Conservation (phyloP, 2,888 invertebrate species). For the Yponomeuta evonymella region DNA sequence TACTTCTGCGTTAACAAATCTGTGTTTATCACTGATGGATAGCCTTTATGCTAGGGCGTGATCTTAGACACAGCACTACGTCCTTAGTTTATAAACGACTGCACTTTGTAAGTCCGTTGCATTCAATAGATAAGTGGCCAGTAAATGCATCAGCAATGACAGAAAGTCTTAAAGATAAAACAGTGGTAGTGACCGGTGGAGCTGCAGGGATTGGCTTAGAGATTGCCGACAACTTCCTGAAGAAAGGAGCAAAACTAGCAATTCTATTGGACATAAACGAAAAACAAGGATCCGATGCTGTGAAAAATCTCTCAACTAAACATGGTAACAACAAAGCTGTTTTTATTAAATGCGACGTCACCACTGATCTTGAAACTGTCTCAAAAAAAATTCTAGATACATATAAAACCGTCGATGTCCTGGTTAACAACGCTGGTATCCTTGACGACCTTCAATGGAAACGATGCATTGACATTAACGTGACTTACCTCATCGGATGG, state of each 20-base stretch:
- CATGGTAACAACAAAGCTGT: constrained; percentile 58
- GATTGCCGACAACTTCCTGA: constrained; percentile 58
- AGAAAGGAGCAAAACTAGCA: constrained; percentile 44
- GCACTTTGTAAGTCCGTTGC: background rate
- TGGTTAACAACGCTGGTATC: constrained; percentile 65
- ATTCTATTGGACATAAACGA: constrained; percentile 41
- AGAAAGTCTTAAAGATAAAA: constrained; percentile 24
- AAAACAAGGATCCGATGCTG: constrained; percentile 52
- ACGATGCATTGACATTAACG: constrained; percentile 32
- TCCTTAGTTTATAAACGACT: background rate
- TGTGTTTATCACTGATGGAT: background rate
- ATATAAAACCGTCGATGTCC: constrained; percentile 54
- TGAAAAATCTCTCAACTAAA: constrained; percentile 51
- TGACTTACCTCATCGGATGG: constrained; percentile 27
- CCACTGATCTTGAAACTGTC: constrained; percentile 53
- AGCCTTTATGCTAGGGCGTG: background rate
- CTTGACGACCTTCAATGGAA: constrained; percentile 30
- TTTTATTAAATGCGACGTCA: constrained; percentile 71
- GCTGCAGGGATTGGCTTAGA: constrained; percentile 70
- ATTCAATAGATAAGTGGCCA: background rate
- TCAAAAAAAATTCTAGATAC: constrained; percentile 40
- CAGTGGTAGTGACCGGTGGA: constrained; percentile 64
- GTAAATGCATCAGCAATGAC: constrained; percentile 20
- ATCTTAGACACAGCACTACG: background rate
- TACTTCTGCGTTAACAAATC: too few species aligned